phyloP scores from a whole-genome alignment of 2,888 invertebrate species.

The Spialia ferax region DNA sequence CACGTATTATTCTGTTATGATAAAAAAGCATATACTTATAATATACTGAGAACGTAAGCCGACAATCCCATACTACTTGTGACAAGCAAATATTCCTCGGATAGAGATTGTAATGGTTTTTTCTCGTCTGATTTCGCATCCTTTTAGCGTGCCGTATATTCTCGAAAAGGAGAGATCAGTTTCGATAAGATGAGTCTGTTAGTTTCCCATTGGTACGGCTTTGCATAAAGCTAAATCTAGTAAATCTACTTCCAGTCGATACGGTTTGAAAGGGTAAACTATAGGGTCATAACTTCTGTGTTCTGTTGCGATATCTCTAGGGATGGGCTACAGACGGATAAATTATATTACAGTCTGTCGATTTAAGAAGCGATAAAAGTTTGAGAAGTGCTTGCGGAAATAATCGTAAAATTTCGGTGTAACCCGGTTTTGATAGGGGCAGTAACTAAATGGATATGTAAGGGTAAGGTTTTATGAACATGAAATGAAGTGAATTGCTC shows the following conservation, averaged over 20 bases:
- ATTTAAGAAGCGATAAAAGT: conserved; percentile 62
- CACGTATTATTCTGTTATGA: neutral
- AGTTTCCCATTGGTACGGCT: conserved; percentile 55
- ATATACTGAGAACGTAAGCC: conserved; percentile 5
- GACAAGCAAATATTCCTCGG: conserved; percentile 31
- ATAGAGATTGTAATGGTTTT: conserved; percentile 35
- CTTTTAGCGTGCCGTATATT: conserved; percentile 43
- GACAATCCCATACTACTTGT: conserved; percentile 13
- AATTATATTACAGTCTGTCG: conserved; percentile 60
- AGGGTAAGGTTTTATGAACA: conserved; percentile 44
- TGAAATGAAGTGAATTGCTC: conserved; percentile 23
- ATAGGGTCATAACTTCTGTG: conserved; percentile 60
- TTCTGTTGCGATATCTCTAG: conserved; percentile 58
- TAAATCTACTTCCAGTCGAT: conserved; percentile 59
- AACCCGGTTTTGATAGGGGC: conserved; percentile 45
- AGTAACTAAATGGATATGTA: conserved; percentile 44
- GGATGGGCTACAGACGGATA: conserved; percentile 56
- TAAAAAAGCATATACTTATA: neutral
- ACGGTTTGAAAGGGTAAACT: conserved; percentile 61
- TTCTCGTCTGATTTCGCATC: conserved; percentile 45
- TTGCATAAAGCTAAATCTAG: conserved; percentile 61
- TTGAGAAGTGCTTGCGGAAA: conserved; percentile 55
- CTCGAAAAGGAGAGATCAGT: conserved; percentile 33
- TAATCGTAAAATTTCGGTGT: conserved; percentile 49
- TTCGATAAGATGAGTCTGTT: conserved; percentile 55